A percentile compares a stretch with the other conserved stretches of the same genome.
Evolutionary conservation across 2,888 invertebrate genomes (phyloP).

Genomic region (Electrophaes corylata): DNA sequence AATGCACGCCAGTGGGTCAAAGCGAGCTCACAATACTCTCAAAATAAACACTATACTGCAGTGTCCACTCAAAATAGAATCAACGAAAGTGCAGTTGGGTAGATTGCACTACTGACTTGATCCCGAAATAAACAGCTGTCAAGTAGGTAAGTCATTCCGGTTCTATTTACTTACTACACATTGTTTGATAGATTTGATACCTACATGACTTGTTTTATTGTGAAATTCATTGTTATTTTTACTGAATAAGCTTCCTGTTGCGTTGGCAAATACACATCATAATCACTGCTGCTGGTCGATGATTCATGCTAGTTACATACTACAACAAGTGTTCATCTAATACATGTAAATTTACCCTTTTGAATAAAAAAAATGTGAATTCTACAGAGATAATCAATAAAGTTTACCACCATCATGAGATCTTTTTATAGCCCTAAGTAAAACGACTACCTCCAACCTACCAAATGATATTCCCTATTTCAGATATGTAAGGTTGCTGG

Average conservation of each 20-base stretch:
- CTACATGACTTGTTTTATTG: background rate
- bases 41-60: slow-evolving; percentile 64
- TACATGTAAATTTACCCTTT: no score
- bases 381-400: no score
- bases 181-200: slow-evolving; percentile 11
- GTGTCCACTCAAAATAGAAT: slow-evolving; percentile 63
- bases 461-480: no score
- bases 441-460: no score
- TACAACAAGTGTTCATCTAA: background rate
- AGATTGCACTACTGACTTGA: slow-evolving; percentile 41
- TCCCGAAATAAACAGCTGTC: slow-evolving; percentile 26
- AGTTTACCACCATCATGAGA: no score
- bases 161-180: slow-evolving; percentile 10
- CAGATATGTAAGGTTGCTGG: no score
- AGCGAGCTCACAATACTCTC: slow-evolving; percentile 61
- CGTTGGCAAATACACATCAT: slow-evolving; percentile 18
- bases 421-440: no score
- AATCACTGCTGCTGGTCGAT: slow-evolving; percentile 14
- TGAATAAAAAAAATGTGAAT: no score
- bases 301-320: slow-evolving; percentile 35
- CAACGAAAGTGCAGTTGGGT: slow-evolving; percentile 54
- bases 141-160: slow-evolving; percentile 1
- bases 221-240: slow-evolving; percentile 20
- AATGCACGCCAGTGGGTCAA: slow-evolving; percentile 73
- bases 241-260: slow-evolving; percentile 35